phyloP scores from a whole-genome alignment of 2,888 invertebrate genomes.

The Melieria crassipennis region DNA sequence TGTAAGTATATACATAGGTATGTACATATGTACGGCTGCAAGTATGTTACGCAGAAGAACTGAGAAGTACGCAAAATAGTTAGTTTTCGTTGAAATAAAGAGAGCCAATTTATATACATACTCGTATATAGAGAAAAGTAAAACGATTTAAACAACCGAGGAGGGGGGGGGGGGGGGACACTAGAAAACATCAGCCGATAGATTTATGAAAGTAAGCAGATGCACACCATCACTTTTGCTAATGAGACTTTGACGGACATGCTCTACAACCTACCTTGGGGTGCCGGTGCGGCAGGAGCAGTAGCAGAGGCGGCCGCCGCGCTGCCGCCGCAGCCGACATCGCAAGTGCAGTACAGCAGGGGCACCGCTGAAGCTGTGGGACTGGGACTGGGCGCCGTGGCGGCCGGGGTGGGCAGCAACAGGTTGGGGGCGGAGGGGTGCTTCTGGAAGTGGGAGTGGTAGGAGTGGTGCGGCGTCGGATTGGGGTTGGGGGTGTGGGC shows the following conservation, averaged over 20 bases:
- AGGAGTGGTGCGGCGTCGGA: constrained; percentile 42
- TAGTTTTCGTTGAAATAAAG: not conserved
- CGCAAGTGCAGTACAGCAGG: constrained; percentile 59
- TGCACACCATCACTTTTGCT: constrained; percentile 21
- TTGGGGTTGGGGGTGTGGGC: constrained; percentile 26
- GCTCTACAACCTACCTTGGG: constrained; percentile 66
- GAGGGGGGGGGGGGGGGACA: constrained; percentile 27
- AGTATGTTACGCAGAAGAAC: not conserved
- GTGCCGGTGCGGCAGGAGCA: constrained; percentile 44
- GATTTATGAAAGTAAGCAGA: too few species aligned
- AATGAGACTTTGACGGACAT: constrained; percentile 43
- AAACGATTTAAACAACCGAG: not conserved
- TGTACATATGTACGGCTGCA: not conserved
- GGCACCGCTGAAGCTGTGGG: constrained; percentile 56
- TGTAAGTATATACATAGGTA: too few species aligned
- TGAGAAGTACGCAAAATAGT: not conserved
- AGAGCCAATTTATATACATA: not conserved
- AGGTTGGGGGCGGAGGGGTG: constrained; percentile 62
- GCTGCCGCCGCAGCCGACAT: constrained; percentile 54
- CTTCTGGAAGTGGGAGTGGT: constrained; percentile 61
- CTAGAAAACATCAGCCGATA: constrained; percentile 1
- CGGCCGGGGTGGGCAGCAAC: constrained; percentile 51
- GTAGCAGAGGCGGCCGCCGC: constrained; percentile 14
- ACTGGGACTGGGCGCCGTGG: constrained; percentile 54
- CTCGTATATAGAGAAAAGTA: constrained; percentile 33